Evolutionary conservation across 2,113 vertebrate genomes (phyloP).

Genomic region (Aphyosemion australe): DNA sequence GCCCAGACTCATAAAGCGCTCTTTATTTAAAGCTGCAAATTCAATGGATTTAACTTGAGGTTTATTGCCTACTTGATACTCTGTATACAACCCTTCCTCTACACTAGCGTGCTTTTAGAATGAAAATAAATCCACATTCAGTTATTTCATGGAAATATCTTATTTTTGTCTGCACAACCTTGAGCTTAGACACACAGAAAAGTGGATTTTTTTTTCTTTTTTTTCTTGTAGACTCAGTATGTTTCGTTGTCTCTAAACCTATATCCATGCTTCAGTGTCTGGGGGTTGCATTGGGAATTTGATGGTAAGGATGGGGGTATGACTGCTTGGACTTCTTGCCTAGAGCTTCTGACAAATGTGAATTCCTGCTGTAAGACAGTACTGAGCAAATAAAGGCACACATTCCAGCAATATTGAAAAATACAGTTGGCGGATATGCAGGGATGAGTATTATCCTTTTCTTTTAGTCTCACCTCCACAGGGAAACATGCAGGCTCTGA

Average conservation of each 20-base stretch:
- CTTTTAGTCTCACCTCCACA: slow-evolving; percentile 44
- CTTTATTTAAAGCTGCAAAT: slow-evolving; percentile 52
- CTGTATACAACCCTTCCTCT: slow-evolving; percentile 6
- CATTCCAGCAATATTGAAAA: slow-evolving; percentile 78
- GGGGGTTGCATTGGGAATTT: slow-evolving; percentile 2
- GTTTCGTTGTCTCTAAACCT: slow-evolving; percentile 19
- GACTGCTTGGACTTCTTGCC: slow-evolving; percentile 40
- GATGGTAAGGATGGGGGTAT: slow-evolving; percentile 8
- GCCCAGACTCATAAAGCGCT: slow-evolving; percentile 54
- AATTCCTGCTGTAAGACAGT: slow-evolving; percentile 58
- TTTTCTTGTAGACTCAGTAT: slow-evolving; percentile 16
- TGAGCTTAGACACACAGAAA: slow-evolving; percentile 17
- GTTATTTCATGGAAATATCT: slow-evolving; percentile 30
- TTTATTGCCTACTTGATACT: slow-evolving; percentile 42
- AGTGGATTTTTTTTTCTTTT: slow-evolving; percentile 1
- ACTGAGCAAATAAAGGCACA: slow-evolving; percentile 66
- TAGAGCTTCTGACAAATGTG: slow-evolving; percentile 43
- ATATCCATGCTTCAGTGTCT: slow-evolving; percentile 5
- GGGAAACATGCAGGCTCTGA: slow-evolving; percentile 32
- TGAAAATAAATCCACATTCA: slow-evolving; percentile 20
- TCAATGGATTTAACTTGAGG: slow-evolving; percentile 36
- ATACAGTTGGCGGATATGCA: slow-evolving; percentile 63
- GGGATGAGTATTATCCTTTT: slow-evolving; percentile 65
- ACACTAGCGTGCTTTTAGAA: neutral
- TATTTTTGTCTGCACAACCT: slow-evolving; percentile 10